These are phyloP conservation scores for Chalcis sispes DNA, from an alignment of 2,888 invertebrate species.

Conservation along the genomic window DNA sequence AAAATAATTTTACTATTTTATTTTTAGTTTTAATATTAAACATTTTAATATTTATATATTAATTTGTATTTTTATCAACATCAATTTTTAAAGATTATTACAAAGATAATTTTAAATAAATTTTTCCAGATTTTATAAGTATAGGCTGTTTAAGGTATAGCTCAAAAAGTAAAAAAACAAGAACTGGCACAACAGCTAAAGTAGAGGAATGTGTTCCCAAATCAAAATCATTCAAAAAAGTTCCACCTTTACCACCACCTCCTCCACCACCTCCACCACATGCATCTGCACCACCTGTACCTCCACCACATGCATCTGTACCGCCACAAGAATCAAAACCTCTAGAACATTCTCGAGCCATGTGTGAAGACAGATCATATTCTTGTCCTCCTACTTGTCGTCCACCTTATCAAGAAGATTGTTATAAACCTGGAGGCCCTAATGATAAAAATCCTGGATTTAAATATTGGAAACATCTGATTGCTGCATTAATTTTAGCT, in stretches of 20 bases:
- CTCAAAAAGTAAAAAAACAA: slow-evolving; percentile 47
- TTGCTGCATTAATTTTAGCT: slow-evolving; percentile 68
- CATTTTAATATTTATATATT: neutral
- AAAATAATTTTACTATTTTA: neutral
- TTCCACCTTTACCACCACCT: slow-evolving; percentile 48
- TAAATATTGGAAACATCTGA: slow-evolving; percentile 70
- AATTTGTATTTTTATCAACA: neutral
- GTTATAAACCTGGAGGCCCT: slow-evolving; percentile 49
- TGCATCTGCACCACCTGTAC: slow-evolving; percentile 65
- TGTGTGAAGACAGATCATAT: slow-evolving; percentile 64
- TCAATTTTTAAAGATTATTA: too few relatives aligned
- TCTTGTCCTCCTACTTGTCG: slow-evolving; percentile 67
- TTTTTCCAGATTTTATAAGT: slow-evolving; percentile 55
- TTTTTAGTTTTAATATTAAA: neutral
- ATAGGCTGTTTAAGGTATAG: slow-evolving; percentile 64
- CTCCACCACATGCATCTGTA: slow-evolving; percentile 30
- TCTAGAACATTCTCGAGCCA: slow-evolving; percentile 53
- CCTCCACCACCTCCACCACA: slow-evolving; percentile 65
- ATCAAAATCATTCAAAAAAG: slow-evolving; percentile 28
- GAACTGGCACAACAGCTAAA: slow-evolving; percentile 45
- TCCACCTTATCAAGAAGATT: slow-evolving; percentile 55
- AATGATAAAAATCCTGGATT: slow-evolving; percentile 22
- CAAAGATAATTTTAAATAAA: neutral
- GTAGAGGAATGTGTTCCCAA: slow-evolving; percentile 55
- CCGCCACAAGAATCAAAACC: slow-evolving; percentile 56